phyloP scores from a whole-genome alignment of 2,797 vertebrate genomes.

The Craterocephalus amniculus region DNA sequence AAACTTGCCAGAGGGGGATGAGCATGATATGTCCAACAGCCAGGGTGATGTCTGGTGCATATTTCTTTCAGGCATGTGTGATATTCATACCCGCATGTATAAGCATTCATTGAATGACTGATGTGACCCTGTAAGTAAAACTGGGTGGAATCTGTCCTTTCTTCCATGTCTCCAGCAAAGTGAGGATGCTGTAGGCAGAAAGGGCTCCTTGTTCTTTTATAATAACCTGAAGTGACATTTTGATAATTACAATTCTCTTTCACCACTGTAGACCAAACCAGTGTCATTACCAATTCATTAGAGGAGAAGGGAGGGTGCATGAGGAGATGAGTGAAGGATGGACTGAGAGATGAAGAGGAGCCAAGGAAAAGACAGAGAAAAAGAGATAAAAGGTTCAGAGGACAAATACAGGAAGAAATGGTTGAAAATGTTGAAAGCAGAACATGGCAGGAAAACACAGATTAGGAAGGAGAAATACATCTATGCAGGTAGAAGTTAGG shows the following conservation, averaged over 20 bases:
- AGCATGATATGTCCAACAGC: not conserved
- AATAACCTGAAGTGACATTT: constrained; percentile 76
- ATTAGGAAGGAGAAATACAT: constrained; percentile 59
- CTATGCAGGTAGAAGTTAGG: constrained; percentile 41
- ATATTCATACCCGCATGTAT: not conserved
- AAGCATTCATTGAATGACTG: not conserved
- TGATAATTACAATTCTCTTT: constrained; percentile 75
- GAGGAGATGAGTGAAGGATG: not conserved
- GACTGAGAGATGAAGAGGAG: constrained; percentile 4
- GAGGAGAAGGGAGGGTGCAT: not conserved
- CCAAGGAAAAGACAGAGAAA: not conserved
- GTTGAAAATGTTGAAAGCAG: not conserved
- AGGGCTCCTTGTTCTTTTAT: constrained; percentile 41
- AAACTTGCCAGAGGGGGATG: not conserved
- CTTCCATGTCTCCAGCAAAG: constrained; percentile 27
- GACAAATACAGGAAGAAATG: constrained; percentile 1
- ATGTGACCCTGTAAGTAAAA: constrained; percentile 37
- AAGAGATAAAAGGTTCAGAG: not conserved
- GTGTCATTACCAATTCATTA: constrained; percentile 75
- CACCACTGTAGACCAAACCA: constrained; percentile 61
- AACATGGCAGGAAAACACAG: constrained; percentile 7
- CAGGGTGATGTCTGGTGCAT: not conserved
- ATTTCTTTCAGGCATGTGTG: not conserved
- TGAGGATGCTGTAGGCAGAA: constrained; percentile 47
- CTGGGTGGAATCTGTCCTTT: constrained; percentile 22